Conservation (phyloP, 2,888 invertebrate genomes). For the Asteroscopus sphinx region DNA sequence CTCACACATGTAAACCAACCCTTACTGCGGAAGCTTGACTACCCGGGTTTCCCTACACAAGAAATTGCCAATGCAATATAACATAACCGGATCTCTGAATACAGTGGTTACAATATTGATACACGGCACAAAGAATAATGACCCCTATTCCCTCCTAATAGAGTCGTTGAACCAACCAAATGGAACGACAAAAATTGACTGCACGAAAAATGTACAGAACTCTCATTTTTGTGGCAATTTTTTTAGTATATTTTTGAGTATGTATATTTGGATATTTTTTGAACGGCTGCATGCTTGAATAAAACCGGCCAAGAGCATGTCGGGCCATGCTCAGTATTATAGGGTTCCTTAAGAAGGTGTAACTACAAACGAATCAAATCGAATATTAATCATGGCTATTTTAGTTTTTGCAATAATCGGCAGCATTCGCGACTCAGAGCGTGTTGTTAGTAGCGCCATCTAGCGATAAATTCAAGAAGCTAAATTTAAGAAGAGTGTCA, state of each 20-base stretch:
- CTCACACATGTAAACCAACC: slow-evolving; percentile 23
- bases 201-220: slow-evolving; percentile 42
- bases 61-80: slow-evolving; percentile 56
- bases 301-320: too few species aligned
- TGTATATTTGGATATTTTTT: slow-evolving; percentile 17
- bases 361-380: too few species aligned
- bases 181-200: slow-evolving; percentile 35
- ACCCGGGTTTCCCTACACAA: slow-evolving; percentile 35
- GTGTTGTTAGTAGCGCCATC: too few species aligned
- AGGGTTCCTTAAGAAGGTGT: too few species aligned
- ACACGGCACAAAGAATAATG: slow-evolving; percentile 34
- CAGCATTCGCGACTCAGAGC: too few species aligned
- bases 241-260: slow-evolving; percentile 34
- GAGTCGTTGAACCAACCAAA: slow-evolving; percentile 25
- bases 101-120: slow-evolving; percentile 49
- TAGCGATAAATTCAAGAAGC: too few species aligned
- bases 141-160: slow-evolving; percentile 28
- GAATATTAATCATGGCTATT: too few species aligned
- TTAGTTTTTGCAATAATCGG: too few species aligned
- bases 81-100: slow-evolving; percentile 44
- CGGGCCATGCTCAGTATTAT: too few species aligned
- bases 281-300: neutral
- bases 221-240: slow-evolving; percentile 35
- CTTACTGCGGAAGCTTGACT: slow-evolving; percentile 23
- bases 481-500: too few species aligned